phyloP scores from a whole-genome alignment of 1,140 invertebrate genomes.

The Ostrea denselamellosa region DNA sequence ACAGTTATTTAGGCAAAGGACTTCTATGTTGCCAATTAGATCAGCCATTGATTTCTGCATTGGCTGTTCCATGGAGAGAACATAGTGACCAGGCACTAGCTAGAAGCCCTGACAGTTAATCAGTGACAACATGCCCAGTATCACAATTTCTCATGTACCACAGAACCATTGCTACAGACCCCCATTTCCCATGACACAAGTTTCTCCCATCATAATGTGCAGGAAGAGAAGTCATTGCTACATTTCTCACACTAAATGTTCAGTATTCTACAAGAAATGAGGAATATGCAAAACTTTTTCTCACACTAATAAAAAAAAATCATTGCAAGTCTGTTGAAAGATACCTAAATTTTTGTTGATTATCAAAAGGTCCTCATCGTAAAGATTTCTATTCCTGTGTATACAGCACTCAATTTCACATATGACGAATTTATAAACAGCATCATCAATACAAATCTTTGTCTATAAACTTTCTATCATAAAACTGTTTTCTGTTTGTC shows the following conservation, averaged over 20 bases:
- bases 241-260: neutral
- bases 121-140: neutral
- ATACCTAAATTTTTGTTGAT: no score
- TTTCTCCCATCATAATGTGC: neutral
- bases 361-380: no score
- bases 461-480: no score
- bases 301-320: neutral
- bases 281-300: neutral
- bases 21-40: neutral
- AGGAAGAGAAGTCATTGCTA: neutral
- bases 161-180: neutral
- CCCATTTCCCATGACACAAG: neutral
- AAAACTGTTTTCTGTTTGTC: no score
- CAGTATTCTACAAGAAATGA: neutral
- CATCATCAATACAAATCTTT: no score
- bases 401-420: no score
- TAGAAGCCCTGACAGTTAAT: neutral
- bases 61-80: neutral
- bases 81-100: neutral
- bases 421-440: no score
- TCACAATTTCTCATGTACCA: neutral
- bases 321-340: no score
- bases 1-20: neutral
- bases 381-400: no score
- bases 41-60: conserved; percentile 18